These are phyloP conservation scores for Platichthys flesus DNA, from an alignment of 2,113 vertebrate species.

Conservation along the genomic window DNA sequence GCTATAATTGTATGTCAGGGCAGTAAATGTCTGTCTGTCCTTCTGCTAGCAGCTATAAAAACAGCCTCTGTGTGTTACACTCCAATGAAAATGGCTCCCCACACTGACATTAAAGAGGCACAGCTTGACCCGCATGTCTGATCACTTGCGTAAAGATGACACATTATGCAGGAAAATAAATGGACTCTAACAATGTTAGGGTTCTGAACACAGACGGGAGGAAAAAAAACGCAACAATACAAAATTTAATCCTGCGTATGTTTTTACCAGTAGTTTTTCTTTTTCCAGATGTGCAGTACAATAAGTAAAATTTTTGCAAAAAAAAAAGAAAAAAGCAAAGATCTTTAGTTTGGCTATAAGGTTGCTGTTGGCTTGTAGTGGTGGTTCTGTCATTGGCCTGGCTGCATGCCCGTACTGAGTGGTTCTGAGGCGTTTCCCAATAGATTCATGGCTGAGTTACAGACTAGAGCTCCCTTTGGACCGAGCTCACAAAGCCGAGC, in stretches of 20 bases:
- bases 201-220: slow-evolving; percentile 1
- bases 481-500: slow-evolving; percentile 69
- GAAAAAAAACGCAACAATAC: slow-evolving; percentile 8
- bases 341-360: slow-evolving; percentile 49
- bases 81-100: slow-evolving; percentile 65
- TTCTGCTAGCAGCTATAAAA: slow-evolving; percentile 71
- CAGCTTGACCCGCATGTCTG: slow-evolving; percentile 49
- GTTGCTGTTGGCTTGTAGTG: slow-evolving; percentile 58
- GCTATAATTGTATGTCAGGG: slow-evolving; percentile 23
- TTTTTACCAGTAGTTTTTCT: slow-evolving; percentile 24
- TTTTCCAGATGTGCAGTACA: slow-evolving; percentile 51
- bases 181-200: slow-evolving; percentile 3
- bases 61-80: slow-evolving; percentile 64
- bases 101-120: slow-evolving; percentile 67
- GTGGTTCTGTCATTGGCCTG: slow-evolving; percentile 60
- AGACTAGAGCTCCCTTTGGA: slow-evolving; percentile 69
- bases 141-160: slow-evolving; percentile 40
- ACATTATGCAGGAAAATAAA: slow-evolving; percentile 37
- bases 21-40: slow-evolving; percentile 24
- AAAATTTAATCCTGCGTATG: slow-evolving; percentile 6
- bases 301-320: slow-evolving; percentile 31
- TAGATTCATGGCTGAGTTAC: slow-evolving; percentile 75
- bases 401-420: slow-evolving; percentile 37
- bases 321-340: slow-evolving; percentile 6
- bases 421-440: slow-evolving; percentile 69